Evolutionary conservation across 2,113 vertebrate species (phyloP).

Genomic region (Tringa solitaria): DNA sequence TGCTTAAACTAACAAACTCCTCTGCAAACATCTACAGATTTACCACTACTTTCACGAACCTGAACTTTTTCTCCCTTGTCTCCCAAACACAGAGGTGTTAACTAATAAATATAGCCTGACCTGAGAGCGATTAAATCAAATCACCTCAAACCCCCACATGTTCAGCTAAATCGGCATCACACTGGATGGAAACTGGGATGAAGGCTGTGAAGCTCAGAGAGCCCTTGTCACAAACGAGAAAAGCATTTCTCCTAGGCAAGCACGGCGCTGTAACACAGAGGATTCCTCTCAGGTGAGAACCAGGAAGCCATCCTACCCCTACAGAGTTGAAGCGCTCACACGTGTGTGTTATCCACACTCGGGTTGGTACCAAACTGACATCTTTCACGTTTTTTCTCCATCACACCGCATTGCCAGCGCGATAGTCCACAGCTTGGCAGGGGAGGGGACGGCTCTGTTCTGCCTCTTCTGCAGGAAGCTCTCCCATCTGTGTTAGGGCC

Average conservation of each 20-base stretch:
- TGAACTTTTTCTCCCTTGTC: background rate
- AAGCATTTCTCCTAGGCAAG: background rate
- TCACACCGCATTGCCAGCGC: background rate
- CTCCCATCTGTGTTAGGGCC: background rate
- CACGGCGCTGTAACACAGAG: accelerated
- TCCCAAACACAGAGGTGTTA: background rate
- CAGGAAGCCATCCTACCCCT: background rate
- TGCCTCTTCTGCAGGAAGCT: background rate
- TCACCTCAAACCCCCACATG: background rate
- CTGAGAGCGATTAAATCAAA: background rate
- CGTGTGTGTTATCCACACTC: background rate
- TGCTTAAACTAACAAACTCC: conserved; percentile 13
- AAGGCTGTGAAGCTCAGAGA: background rate
- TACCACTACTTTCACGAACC: background rate
- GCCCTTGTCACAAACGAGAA: background rate
- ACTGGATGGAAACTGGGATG: accelerated
- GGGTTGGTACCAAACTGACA: background rate
- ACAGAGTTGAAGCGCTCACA: background rate
- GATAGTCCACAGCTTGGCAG: background rate
- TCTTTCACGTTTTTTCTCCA: accelerated
- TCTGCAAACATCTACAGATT: background rate
- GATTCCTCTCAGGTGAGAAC: background rate
- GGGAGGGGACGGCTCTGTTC: background rate
- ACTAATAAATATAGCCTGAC: background rate
- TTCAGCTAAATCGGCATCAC: background rate